phyloP scores from a whole-genome alignment of 2,113 vertebrate genomes.

The Daboia siamensis region DNA sequence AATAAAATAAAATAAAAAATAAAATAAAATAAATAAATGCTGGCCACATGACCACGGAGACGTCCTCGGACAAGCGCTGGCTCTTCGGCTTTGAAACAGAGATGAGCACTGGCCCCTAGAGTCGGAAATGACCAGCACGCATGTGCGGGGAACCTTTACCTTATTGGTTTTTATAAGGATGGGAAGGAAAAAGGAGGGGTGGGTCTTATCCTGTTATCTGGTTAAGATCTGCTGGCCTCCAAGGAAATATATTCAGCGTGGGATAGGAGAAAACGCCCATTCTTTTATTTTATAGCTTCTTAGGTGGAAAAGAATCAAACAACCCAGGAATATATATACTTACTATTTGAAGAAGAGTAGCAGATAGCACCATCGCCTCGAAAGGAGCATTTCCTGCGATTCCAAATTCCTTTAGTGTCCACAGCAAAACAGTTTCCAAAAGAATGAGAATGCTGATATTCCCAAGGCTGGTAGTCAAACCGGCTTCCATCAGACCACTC shows the following conservation, averaged over 20 bases:
- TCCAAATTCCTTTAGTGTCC: conserved; percentile 79
- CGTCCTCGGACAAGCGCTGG: too few species aligned
- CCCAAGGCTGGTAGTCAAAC: conserved; percentile 70
- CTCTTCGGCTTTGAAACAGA: too few species aligned
- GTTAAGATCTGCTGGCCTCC: neutral
- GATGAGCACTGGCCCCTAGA: too few species aligned
- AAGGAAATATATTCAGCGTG: neutral
- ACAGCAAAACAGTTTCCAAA: conserved; percentile 78
- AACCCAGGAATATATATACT: conserved; percentile 40
- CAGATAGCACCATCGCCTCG: conserved; percentile 85
- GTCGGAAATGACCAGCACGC: too few species aligned
- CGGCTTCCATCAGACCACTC: conserved; percentile 92
- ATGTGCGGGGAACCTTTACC: too few species aligned
- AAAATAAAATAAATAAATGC: too few species aligned
- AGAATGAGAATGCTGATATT: conserved; percentile 48
- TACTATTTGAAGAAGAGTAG: conserved; percentile 73
- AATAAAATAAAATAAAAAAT: too few species aligned
- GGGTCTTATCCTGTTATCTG: neutral
- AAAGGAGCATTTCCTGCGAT: conserved; percentile 70
- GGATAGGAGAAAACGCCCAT: neutral
- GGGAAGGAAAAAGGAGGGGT: too few species aligned
- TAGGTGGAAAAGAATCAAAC: neutral
- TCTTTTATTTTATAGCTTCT: conserved; percentile 12
- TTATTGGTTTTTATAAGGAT: too few species aligned
- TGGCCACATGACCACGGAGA: too few species aligned